A percentile compares a stretch with the other conserved stretches of the same genome.
Conservation (phyloP, 2,888 invertebrate species). For the Tinea trinotella region DNA sequence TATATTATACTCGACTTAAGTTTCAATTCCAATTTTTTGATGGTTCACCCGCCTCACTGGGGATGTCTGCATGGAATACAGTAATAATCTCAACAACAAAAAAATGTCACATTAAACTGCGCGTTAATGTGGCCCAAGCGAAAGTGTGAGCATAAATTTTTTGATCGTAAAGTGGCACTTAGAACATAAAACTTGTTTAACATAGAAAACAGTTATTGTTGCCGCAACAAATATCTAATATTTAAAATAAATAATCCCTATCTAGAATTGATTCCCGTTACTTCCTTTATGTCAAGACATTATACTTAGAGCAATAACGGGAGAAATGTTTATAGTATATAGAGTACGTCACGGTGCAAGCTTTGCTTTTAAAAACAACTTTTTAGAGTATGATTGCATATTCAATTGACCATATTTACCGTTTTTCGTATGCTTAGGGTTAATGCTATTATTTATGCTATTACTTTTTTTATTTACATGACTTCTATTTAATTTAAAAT, state of each 20-base stretch:
- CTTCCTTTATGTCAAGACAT: neutral
- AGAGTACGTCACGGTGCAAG: conserved; percentile 4
- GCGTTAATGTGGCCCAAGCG: too few relatives aligned
- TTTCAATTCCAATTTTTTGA: too few relatives aligned
- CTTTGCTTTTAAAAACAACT: neutral
- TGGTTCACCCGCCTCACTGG: too few relatives aligned
- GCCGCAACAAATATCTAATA: too few relatives aligned
- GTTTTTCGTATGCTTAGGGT: neutral
- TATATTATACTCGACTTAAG: too few relatives aligned
- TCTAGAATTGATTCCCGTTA: neutral
- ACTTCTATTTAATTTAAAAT: too few relatives aligned
- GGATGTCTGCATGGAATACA: too few relatives aligned
- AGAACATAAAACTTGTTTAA: neutral
- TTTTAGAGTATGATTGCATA: conserved; percentile 2
- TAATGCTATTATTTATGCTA: neutral
- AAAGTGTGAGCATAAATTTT: too few relatives aligned
- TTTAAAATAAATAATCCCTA: neutral
- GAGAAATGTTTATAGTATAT: neutral
- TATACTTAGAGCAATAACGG: neutral
- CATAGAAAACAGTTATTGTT: neutral
- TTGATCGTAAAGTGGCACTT: too few relatives aligned
- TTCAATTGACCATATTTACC: neutral
- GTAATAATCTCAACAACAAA: too few relatives aligned
- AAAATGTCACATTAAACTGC: too few relatives aligned
- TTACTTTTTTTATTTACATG: too few relatives aligned